These are phyloP conservation scores for Augochlorella aurata DNA, from an alignment of 2,888 invertebrate genomes.

Conservation along the genomic window DNA sequence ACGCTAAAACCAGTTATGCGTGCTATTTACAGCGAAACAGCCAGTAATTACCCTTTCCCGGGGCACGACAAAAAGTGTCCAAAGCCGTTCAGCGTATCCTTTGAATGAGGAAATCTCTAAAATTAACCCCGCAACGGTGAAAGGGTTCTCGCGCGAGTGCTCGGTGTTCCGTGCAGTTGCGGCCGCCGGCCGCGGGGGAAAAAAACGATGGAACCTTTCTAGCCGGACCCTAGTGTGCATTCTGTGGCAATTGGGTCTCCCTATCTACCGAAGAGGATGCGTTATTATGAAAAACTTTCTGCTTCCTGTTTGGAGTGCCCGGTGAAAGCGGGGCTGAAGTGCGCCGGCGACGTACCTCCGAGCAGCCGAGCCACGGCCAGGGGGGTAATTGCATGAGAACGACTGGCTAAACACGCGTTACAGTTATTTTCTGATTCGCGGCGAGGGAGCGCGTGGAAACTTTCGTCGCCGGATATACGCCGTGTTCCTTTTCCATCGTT, in stretches of 20 bases:
- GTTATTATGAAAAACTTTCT: slow-evolving; percentile 69
- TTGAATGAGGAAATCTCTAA: slow-evolving; percentile 69
- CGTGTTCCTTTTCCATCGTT: neutral
- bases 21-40: slow-evolving; percentile 31
- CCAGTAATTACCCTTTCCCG: slow-evolving; percentile 32
- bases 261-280: slow-evolving; percentile 66
- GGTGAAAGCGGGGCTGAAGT: slow-evolving; percentile 3
- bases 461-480: neutral
- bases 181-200: slow-evolving; percentile 57
- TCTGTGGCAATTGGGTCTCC: slow-evolving; percentile 70
- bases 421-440: slow-evolving; percentile 53
- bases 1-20: slow-evolving; percentile 31
- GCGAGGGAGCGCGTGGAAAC: neutral
- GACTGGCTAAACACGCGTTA: slow-evolving; percentile 10
- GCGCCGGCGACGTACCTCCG: neutral
- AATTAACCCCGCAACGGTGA: slow-evolving; percentile 67
- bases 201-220: slow-evolving; percentile 63
- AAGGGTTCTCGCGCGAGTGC: slow-evolving; percentile 62
- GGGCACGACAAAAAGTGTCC: slow-evolving; percentile 61
- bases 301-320: slow-evolving; percentile 66
- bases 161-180: slow-evolving; percentile 71
- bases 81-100: slow-evolving; percentile 60
- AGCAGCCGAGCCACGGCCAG: neutral
- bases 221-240: slow-evolving; percentile 67
- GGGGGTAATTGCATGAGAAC: slow-evolving; percentile 54